A percentile compares a stretch with the other conserved stretches of the same genome.
phyloP scores from a whole-genome alignment of 1,140 invertebrate species.

The Gonioctena quinquepunctata region DNA sequence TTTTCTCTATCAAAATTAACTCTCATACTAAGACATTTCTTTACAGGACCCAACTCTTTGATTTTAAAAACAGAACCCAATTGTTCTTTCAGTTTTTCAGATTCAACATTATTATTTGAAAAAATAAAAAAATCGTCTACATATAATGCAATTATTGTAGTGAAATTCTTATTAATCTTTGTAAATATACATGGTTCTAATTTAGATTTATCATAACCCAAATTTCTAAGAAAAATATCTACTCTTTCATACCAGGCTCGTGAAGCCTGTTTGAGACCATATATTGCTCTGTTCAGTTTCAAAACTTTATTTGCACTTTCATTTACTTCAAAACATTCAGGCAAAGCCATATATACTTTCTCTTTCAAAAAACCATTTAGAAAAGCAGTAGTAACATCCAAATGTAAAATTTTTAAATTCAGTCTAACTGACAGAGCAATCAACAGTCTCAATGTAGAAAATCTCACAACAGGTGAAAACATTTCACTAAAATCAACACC shows the following conservation, averaged over 20 bases:
- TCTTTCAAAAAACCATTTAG: conserved; percentile 53
- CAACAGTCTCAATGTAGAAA: conserved; percentile 50
- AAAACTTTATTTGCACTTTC: conserved; percentile 36
- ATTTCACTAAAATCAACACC: conserved; percentile 51
- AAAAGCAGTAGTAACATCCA: conserved; percentile 18
- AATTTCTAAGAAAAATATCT: conserved; percentile 37
- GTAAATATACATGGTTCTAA: conserved; percentile 45
- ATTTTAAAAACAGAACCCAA: no score
- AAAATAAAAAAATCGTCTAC: conserved; percentile 23
- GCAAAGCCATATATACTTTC: conserved; percentile 50
- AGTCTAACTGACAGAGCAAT: conserved; percentile 47
- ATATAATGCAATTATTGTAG: conserved; percentile 7
- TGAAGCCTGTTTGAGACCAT: conserved; percentile 56
- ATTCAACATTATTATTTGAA: no score
- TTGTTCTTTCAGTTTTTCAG: no score
- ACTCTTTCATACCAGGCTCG: conserved; percentile 46
- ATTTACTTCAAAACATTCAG: conserved; percentile 49
- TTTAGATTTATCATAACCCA: conserved; percentile 42
- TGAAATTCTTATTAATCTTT: not conserved
- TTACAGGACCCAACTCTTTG: conserved; percentile 27
- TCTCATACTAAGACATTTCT: conserved; percentile 8
- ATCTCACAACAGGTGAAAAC: conserved; percentile 48
- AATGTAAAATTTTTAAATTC: conserved; percentile 43
- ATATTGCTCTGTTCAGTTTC: conserved; percentile 53
- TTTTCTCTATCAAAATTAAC: not conserved